Evolutionary conservation across 2,113 vertebrate genomes (phyloP), one percentile per base, ranked within the genome.

Genomic region (Spea bombifrons): DNA sequence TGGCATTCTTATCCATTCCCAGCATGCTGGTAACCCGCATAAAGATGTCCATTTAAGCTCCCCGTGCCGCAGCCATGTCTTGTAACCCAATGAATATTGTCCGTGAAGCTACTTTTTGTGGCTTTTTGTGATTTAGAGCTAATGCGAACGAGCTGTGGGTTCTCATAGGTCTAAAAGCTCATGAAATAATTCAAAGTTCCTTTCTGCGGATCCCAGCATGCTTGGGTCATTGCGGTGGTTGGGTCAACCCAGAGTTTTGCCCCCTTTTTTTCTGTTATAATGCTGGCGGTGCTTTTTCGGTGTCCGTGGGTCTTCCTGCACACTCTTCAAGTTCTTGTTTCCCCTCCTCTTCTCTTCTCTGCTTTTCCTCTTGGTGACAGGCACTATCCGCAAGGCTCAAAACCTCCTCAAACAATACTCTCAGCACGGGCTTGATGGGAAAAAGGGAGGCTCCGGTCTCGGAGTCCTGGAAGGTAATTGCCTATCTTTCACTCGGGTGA

Each of bases 371-470:
- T 74, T 95, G 97, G 94, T 93, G 88, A 93, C 94, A 99, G 97
- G 97, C 94, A 99, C 97, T 90, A 97, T 99, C 93, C 97, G 97
- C 90, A 99, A 99, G 92, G 97, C 97, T 94, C 97, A 98, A 96
- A 98, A 98, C 90, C 97, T 99, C 94, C 96, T 99, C 92, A 99
- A 99, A 96, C 97, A 98, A 88, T 99, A 99, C 93, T 99, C 97
- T 91, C 96, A 99, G 95, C 96, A 99, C 94, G 96, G 96, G 94
- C 96, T 98, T 94, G 97, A 99, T 94, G 97, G 97, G 93, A 99
- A 97, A 96, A 99, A 97, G 93, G 96, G 95, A 93, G 95, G 94
- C 89, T 96, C 96, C 95, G 97, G 96, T 96, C 95, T 99, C 94
- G 94, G 95, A 92, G 94, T 96, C 93, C 89, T 93, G 91, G 97